phyloP scores from a whole-genome alignment of 2,888 invertebrate genomes.

The Ectobius pallidus region DNA sequence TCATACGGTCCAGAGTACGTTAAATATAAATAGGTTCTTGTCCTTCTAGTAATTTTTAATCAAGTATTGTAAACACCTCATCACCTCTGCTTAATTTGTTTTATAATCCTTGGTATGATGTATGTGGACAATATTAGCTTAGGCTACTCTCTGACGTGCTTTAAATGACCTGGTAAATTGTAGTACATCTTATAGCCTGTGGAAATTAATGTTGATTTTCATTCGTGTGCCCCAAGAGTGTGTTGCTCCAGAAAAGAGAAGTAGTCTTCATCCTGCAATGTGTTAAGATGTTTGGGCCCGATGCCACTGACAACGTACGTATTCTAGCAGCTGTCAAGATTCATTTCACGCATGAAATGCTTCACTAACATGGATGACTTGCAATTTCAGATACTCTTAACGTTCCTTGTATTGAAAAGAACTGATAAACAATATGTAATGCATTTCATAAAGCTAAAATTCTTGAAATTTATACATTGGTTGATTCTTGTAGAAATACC shows the following conservation, averaged over 20 bases:
- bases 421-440: not conserved
- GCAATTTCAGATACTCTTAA: constrained; percentile 13
- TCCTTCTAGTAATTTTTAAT: too few species aligned
- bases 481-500: too few species aligned
- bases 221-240: not conserved
- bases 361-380: constrained; percentile 23
- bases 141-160: not conserved
- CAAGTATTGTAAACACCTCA: not conserved
- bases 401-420: not conserved
- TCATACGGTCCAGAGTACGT: too few species aligned
- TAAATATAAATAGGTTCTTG: too few species aligned
- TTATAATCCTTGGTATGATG: constrained; percentile 6
- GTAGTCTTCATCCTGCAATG: not conserved
- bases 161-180: constrained; percentile 13
- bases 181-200: not conserved
- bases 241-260: not conserved
- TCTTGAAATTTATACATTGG: too few species aligned
- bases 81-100: not conserved
- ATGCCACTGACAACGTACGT: constrained; percentile 18
- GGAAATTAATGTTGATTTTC: constrained; percentile 9
- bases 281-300: not conserved
- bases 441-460: not conserved
- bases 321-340: constrained; percentile 25
- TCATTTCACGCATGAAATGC: constrained; percentile 18
- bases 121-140: not conserved